Conservation (phyloP, 2,113 vertebrate species). For the Festucalex cinctus region DNA sequence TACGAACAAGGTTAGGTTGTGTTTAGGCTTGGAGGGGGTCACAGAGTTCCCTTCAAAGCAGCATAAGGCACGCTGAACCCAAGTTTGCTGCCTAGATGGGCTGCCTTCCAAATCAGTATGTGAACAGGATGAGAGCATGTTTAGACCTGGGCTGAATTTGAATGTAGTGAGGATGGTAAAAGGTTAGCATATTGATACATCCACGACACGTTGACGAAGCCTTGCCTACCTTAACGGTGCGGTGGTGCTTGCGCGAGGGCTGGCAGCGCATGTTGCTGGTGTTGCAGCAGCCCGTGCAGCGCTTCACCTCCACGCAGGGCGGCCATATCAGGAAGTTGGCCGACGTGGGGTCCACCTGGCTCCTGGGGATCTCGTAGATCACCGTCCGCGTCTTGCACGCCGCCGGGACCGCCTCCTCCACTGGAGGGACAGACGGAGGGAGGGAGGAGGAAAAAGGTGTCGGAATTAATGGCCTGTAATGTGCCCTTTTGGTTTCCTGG, state of each 20-base stretch:
- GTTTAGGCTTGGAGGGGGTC: background rate
- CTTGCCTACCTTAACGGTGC: constrained; percentile 88
- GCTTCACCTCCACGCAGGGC: constrained; percentile 95
- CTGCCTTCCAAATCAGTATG: too few species aligned
- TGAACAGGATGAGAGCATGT: too few species aligned
- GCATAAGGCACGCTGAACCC: background rate
- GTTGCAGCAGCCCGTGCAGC: constrained; percentile 97
- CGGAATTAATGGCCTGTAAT: constrained; percentile 28
- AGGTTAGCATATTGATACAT: background rate
- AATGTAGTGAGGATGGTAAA: too few species aligned
- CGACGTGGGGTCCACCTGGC: constrained; percentile 96
- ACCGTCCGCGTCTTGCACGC: constrained; percentile 94
- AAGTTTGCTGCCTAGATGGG: background rate
- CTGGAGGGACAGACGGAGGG: constrained; percentile 47
- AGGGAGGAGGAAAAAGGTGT: constrained; percentile 9
- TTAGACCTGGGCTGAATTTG: too few species aligned
- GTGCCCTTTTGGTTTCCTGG: constrained; percentile 21
- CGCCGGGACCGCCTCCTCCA: constrained; percentile 91
- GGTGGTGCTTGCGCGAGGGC: constrained; percentile 88
- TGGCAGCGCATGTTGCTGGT: constrained; percentile 93
- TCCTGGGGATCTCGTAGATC: constrained; percentile 98
- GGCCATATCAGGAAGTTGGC: constrained; percentile 99
- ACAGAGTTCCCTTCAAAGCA: too few species aligned
- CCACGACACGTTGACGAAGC: background rate
- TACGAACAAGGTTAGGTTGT: constrained; percentile 15